Base-by-base conservation (phyloP, 2,888 invertebrate species). In the Nebria salina region DNA sequence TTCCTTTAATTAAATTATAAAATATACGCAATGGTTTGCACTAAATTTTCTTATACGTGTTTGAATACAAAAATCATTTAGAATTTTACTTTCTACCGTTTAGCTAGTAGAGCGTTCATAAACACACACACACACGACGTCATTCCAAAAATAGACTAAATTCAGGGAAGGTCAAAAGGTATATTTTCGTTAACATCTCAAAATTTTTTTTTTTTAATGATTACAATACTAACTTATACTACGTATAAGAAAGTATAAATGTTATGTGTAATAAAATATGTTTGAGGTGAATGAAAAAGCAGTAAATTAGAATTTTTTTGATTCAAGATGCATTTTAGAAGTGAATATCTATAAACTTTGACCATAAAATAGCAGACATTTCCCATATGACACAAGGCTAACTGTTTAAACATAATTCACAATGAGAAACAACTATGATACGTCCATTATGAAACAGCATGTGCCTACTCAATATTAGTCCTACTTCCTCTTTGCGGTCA, bases 371-470 rank as follows among this genome's bases (percentile, higher is more conserved):
- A 70, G 26, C 26, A 34, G 13, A 6, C 25, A 26, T 34, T 70
- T 70, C 26, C 70, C 70, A 70, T 70, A 70, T 70, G 70, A 70
- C 70, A 70, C 70, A 11, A 20, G 70, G 9, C 70, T 70, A 70
- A 70, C 70, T 70, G 70, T 70, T 70, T 15, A 70, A 26, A 20
- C 70, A 70, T 70, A 70, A 70, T 70, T 70, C 70, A 70, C 70
- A 70, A 7, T 70, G 70, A 70, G 70, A 70, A 70, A 70, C 9
- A 34, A 20, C 70, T 34, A 70, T 26, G 68, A 68, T 68, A 43
- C 43, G 43, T 43, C 43, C 43, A 43, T 43, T 43, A 43, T 9
- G 43, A 43, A 43, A 54, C 54, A 54, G 54, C 54, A 54, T 54
- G 54, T 54, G 54, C 54, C 54, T 54, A 54, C 54, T 54, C 54